Conservation (phyloP, 2,113 vertebrate species). For the Thermophis baileyi region DNA sequence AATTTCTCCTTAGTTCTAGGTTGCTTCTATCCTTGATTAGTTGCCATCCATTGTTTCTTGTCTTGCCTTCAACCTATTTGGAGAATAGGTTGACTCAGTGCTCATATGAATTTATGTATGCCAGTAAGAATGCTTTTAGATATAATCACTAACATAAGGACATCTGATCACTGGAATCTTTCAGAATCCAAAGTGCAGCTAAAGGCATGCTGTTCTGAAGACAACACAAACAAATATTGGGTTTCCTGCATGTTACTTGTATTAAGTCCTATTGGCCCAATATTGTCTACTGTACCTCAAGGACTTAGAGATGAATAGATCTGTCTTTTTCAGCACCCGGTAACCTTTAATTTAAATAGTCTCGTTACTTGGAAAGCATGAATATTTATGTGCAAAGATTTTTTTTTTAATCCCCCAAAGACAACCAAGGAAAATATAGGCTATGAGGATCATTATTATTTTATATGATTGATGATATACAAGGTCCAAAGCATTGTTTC, state of each 20-base stretch:
- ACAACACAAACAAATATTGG: neutral
- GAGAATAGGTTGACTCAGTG: neutral
- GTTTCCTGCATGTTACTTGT: neutral
- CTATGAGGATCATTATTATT: neutral
- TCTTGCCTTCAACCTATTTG: too few species aligned
- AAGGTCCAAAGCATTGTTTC: conserved; percentile 8
- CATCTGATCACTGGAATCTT: neutral
- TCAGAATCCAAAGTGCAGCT: too few species aligned
- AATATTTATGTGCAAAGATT: conserved; percentile 6
- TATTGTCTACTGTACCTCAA: too few species aligned
- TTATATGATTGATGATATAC: conserved; percentile 31
- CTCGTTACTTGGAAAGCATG: conserved; percentile 18
- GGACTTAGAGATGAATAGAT: neutral
- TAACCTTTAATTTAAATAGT: conserved; percentile 10
- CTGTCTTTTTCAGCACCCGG: neutral
- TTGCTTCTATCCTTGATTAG: too few species aligned
- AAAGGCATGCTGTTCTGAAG: neutral
- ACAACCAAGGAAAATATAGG: conserved; percentile 7
- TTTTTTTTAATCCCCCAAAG: neutral
- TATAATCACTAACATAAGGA: neutral
- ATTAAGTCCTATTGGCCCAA: neutral
- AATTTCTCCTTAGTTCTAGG: too few species aligned
- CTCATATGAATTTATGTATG: rapidly evolving
- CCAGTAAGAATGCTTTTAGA: neutral
- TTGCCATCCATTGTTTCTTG: too few species aligned